These are phyloP conservation scores for Drosophila emarginata DNA, from an alignment of 2,888 invertebrate genomes.

Conservation along the genomic window DNA sequence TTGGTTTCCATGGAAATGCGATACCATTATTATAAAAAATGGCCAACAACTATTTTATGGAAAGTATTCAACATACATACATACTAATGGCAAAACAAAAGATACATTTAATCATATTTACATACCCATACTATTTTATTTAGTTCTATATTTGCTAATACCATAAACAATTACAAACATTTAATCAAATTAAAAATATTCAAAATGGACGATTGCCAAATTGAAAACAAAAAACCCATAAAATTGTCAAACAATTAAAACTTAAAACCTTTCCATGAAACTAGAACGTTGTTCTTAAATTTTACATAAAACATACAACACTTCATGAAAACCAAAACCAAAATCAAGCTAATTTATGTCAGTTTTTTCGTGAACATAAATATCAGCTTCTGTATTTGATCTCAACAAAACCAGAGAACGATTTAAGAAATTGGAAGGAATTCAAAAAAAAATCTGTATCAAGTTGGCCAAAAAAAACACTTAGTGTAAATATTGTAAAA, in stretches of 20 bases:
- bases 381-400: slow-evolving; percentile 76
- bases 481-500: slow-evolving; percentile 79
- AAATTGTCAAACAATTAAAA: slow-evolving; percentile 54
- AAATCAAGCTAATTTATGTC: slow-evolving; percentile 55
- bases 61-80: slow-evolving; percentile 19
- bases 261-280: slow-evolving; percentile 44
- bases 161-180: slow-evolving; percentile 9
- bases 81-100: slow-evolving; percentile 32
- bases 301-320: slow-evolving; percentile 43
- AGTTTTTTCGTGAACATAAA: slow-evolving; percentile 56
- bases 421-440: slow-evolving; percentile 36
- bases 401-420: slow-evolving; percentile 57
- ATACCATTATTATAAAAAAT: slow-evolving; percentile 40
- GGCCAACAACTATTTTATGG: slow-evolving; percentile 44
- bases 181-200: slow-evolving; percentile 27
- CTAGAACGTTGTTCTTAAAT: slow-evolving; percentile 65
- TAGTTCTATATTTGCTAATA: slow-evolving; percentile 12
- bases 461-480: slow-evolving; percentile 53
- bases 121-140: slow-evolving; percentile 39
- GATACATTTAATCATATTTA: slow-evolving; percentile 34
- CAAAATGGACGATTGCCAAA: slow-evolving; percentile 26
- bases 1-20: slow-evolving; percentile 61
- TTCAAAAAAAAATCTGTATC: slow-evolving; percentile 10
- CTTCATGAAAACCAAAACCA: background rate
- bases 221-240: slow-evolving; percentile 26